Evolutionary conservation across 2,113 vertebrate genomes (phyloP).

Genomic region (Emydura subglobosa): DNA sequence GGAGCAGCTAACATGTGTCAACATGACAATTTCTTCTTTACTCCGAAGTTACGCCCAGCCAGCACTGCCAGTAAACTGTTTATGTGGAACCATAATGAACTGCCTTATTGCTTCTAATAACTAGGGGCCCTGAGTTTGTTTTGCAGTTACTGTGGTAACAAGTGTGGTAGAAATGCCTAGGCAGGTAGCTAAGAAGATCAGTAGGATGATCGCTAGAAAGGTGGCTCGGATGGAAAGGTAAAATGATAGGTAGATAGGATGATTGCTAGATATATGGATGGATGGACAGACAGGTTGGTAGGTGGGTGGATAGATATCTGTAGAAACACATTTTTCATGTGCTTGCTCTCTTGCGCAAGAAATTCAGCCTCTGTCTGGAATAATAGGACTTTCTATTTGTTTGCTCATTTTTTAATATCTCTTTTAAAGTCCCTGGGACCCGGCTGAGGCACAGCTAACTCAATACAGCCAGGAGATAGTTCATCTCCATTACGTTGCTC

Average conservation of each 20-base stretch:
- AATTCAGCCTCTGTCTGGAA: not conserved
- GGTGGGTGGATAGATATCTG: not conserved
- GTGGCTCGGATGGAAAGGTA: not conserved
- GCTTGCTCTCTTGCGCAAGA: not conserved
- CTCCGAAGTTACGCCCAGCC: not conserved
- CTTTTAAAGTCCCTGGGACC: not conserved
- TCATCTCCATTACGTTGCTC: not conserved
- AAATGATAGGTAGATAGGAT: not conserved
- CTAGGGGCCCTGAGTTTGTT: not conserved
- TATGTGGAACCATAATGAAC: not conserved
- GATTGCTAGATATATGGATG: not conserved
- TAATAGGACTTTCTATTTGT: not conserved
- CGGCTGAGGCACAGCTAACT: not conserved
- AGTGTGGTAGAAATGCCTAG: not conserved
- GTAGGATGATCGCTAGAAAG: not conserved
- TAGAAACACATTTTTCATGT: not conserved
- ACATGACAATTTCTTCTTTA: not conserved
- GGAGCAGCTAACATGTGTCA: not conserved
- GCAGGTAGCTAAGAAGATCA: not conserved
- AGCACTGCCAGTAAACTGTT: not conserved
- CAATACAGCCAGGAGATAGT: not conserved
- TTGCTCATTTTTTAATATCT: not conserved
- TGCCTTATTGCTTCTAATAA: not conserved
- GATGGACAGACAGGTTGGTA: not conserved
- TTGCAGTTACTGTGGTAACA: not conserved